A percentile compares a stretch with the other conserved stretches of the same genome.
Evolutionary conservation across 2,797 vertebrate species (phyloP).

Genomic region (Chloroceryle inda): DNA sequence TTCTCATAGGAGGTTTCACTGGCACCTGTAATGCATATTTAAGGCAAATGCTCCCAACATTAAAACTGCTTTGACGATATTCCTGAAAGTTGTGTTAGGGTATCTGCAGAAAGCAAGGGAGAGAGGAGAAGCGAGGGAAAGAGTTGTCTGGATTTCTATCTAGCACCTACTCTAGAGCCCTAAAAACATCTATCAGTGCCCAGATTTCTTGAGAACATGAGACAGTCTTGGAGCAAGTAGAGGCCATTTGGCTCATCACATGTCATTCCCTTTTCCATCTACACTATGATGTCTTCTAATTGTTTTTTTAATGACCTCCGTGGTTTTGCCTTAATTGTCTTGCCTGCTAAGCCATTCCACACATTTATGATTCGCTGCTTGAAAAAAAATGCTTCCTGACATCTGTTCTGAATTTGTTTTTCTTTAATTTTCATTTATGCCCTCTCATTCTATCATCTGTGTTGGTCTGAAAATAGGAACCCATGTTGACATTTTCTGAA

Average conservation of each 20-base stretch:
- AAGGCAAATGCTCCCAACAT: not conserved
- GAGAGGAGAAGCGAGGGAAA: not conserved
- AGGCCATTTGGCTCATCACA: conserved; percentile 22
- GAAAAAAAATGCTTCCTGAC: conserved; percentile 79
- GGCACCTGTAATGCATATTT: not conserved
- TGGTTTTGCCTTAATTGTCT: conserved; percentile 72
- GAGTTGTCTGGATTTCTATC: not conserved
- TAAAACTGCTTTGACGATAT: not conserved
- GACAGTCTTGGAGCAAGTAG: not conserved
- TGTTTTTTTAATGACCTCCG: conserved; percentile 74
- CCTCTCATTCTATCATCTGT: conserved; percentile 82
- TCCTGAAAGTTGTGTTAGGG: not conserved
- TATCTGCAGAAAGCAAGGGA: not conserved
- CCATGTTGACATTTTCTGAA: conserved; percentile 84
- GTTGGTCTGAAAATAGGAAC: conserved; percentile 83
- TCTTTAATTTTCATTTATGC: conserved; percentile 85
- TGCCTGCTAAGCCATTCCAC: conserved; percentile 77
- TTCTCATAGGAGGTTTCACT: not conserved
- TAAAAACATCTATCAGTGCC: not conserved
- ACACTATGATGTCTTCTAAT: conserved; percentile 70
- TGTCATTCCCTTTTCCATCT: conserved; percentile 41
- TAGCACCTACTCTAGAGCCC: not conserved
- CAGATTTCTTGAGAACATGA: conserved; percentile 20
- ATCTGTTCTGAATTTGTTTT: conserved; percentile 84
- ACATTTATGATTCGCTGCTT: conserved; percentile 77